A percentile compares a stretch with the other conserved stretches of the same genome.
phyloP scores from a whole-genome alignment of 2,797 vertebrate species.

The Darevskia mixta region DNA sequence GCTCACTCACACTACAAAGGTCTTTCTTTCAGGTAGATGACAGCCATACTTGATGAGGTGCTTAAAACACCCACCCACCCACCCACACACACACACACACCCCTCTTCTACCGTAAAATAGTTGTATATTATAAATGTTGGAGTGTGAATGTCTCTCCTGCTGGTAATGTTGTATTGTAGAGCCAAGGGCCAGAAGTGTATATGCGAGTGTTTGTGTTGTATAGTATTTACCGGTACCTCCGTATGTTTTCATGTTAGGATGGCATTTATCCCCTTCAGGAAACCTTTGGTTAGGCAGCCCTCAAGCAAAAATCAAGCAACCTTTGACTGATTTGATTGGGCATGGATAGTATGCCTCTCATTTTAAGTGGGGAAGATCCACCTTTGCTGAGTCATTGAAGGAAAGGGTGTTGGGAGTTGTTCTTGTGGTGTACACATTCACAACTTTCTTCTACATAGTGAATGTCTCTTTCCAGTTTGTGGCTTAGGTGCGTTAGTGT shows the following conservation, averaged over 20 bases:
- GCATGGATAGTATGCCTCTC: background rate
- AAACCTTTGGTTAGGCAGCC: background rate
- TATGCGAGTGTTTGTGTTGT: background rate
- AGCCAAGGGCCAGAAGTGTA: background rate
- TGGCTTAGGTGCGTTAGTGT: background rate
- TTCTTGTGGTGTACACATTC: background rate
- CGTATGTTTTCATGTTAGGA: background rate
- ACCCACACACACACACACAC: too few species aligned
- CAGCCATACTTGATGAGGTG: too few species aligned
- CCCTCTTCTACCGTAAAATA: background rate
- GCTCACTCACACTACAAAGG: too few species aligned
- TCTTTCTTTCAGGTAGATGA: too few species aligned
- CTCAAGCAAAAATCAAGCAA: background rate
- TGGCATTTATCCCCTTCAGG: background rate
- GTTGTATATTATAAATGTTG: background rate
- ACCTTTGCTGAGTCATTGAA: conserved; percentile 14
- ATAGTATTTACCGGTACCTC: background rate
- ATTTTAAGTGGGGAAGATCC: background rate
- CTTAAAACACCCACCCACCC: too few species aligned
- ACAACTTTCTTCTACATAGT: background rate
- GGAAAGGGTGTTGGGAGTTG: background rate
- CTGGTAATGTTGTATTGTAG: background rate
- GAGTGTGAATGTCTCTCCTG: background rate
- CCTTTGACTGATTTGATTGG: conserved; percentile 1
- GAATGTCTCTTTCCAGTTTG: background rate